phyloP scores from a whole-genome alignment of 2,797 vertebrate species.

The Potorous gilbertii region DNA sequence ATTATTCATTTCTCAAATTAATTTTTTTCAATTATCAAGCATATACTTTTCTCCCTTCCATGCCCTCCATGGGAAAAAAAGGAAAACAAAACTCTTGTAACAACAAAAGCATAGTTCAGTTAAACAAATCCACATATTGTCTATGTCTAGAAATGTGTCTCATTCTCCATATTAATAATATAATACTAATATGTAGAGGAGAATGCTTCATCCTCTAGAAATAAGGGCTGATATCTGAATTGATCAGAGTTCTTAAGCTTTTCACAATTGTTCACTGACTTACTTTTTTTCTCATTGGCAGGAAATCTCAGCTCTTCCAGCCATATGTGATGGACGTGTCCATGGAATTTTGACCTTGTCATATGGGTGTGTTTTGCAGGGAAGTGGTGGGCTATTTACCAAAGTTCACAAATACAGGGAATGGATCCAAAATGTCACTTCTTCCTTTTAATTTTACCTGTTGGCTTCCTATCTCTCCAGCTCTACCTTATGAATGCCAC shows the following conservation, averaged over 20 bases:
- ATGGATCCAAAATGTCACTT: slow-evolving; percentile 68
- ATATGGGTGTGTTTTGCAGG: slow-evolving; percentile 58
- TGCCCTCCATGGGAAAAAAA: background rate
- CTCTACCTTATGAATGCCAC: background rate
- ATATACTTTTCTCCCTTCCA: background rate
- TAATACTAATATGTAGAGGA: too few species aligned
- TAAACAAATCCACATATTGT: background rate
- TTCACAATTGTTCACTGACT: background rate
- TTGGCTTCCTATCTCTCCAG: background rate
- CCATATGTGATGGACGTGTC: slow-evolving; percentile 66
- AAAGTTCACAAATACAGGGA: slow-evolving; percentile 59
- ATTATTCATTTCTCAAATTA: background rate
- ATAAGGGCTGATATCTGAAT: background rate
- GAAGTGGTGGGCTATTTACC: slow-evolving; percentile 69
- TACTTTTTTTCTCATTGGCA: slow-evolving; percentile 15
- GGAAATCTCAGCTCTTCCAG: slow-evolving; percentile 72
- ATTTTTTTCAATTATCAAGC: background rate
- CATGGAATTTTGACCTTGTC: slow-evolving; percentile 70
- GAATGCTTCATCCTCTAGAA: background rate
- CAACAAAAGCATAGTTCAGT: background rate
- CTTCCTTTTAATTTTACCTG: slow-evolving; percentile 10
- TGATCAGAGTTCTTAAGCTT: background rate
- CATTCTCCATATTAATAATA: background rate
- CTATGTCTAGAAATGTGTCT: background rate
- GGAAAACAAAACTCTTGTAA: background rate